Evolutionary conservation across 2,888 invertebrate species (phyloP).

Genomic region (Drosophila neonasuta): DNA sequence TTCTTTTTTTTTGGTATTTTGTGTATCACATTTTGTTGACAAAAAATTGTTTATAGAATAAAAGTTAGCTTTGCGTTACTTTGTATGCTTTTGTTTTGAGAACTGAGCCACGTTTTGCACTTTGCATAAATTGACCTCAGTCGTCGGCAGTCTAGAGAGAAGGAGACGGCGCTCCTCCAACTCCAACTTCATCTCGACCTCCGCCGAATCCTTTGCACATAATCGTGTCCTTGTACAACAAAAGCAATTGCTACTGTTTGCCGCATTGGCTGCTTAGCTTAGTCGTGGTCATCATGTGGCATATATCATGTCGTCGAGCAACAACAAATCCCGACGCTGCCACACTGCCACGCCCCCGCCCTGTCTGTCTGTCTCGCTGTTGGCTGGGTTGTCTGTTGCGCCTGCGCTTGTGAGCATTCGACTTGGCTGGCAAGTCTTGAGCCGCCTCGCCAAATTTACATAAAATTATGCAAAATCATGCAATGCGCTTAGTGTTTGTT

Average conservation of each 20-base stretch:
- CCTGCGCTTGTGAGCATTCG: slow-evolving; percentile 53
- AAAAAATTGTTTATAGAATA: slow-evolving; percentile 53
- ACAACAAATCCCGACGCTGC: slow-evolving; percentile 50
- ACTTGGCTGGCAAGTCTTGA: slow-evolving; percentile 44
- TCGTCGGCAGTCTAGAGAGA: slow-evolving; percentile 8
- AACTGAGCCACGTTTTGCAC: slow-evolving; percentile 69
- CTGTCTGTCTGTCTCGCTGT: slow-evolving; percentile 7
- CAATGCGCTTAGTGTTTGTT: slow-evolving; percentile 75
- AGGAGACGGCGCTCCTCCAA: not conserved
- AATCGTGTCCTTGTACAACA: slow-evolving; percentile 79
- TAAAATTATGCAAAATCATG: slow-evolving; percentile 78
- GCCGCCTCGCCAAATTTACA: slow-evolving; percentile 66
- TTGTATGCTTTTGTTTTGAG: slow-evolving; percentile 25
- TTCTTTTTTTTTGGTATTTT: slow-evolving; percentile 7
- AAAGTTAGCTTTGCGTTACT: slow-evolving; percentile 37
- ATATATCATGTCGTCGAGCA: slow-evolving; percentile 69
- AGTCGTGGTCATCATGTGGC: slow-evolving; percentile 72
- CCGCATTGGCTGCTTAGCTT: slow-evolving; percentile 62
- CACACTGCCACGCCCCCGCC: slow-evolving; percentile 71
- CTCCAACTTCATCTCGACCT: not conserved
- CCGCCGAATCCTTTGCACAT: slow-evolving; percentile 59
- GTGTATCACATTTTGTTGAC: slow-evolving; percentile 32
- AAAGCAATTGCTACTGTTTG: slow-evolving; percentile 81
- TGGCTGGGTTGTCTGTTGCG: slow-evolving; percentile 24
- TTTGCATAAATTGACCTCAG: slow-evolving; percentile 72